These are phyloP conservation scores for Gambelia wislizenii DNA, from an alignment of 2,797 vertebrate species.

Conservation along the genomic window DNA sequence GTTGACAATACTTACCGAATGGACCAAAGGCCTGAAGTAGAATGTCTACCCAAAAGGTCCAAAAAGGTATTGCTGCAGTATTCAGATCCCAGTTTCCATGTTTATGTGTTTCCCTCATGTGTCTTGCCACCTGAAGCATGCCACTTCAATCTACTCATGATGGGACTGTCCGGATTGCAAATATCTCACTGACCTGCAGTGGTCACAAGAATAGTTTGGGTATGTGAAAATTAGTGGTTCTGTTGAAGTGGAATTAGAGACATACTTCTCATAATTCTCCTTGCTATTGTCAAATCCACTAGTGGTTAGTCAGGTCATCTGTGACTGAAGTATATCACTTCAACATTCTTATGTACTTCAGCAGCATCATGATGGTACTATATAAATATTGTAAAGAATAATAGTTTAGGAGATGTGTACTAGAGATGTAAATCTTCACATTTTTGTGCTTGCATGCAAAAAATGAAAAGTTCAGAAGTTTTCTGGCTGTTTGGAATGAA, in stretches of 20 bases:
- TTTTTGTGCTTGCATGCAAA: no score
- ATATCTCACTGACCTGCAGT: background rate
- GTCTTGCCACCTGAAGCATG: background rate
- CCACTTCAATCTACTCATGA: background rate
- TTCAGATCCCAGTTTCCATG: background rate
- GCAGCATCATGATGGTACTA: background rate
- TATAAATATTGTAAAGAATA: background rate
- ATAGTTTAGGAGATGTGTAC: background rate
- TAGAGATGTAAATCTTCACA: no score
- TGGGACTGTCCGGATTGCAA: background rate
- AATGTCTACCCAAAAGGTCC: no score
- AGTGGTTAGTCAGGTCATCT: no score
- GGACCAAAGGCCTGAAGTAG: no score
- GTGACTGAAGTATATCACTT: no score
- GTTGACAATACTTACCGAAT: no score
- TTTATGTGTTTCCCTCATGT: background rate
- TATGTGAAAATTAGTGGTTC: background rate
- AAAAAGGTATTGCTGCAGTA: no score
- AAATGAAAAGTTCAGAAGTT: no score
- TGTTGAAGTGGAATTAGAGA: background rate
- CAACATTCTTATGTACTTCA: no score
- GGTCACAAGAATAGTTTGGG: no score
- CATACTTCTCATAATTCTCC: background rate
- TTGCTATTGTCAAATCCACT: background rate
- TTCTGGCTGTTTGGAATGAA: no score